phyloP scores from a whole-genome alignment of 2,797 vertebrate genomes.

The Melanotaenia boesemani region DNA sequence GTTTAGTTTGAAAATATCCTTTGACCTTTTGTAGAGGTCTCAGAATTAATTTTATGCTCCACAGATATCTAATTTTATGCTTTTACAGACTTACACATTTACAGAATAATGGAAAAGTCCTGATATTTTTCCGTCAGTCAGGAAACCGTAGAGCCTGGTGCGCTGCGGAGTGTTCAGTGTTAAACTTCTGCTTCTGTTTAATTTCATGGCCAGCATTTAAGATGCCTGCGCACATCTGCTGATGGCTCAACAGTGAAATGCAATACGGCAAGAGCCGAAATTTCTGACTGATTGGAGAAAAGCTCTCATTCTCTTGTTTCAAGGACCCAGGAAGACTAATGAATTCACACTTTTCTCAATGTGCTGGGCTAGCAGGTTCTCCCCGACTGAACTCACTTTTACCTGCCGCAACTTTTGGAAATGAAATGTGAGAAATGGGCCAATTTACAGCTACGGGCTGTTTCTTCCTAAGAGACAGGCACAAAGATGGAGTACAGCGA shows the following conservation, averaged over 20 bases:
- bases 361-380: conserved; percentile 65
- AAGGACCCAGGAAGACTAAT: conserved; percentile 60
- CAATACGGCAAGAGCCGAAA: conserved; percentile 19
- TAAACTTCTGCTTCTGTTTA: conserved; percentile 55
- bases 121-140: conserved; percentile 65
- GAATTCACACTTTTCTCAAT: conserved; percentile 65
- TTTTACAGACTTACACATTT: conserved; percentile 78
- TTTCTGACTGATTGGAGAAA: conserved; percentile 40
- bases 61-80: conserved; percentile 82
- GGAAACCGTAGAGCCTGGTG: conserved; percentile 52
- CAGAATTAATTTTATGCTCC: conserved; percentile 82
- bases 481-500: conserved; percentile 66
- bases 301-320: conserved; percentile 42
- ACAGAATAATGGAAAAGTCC: conserved; percentile 77
- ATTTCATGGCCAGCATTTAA: conserved; percentile 39
- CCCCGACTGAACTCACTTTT: conserved; percentile 32
- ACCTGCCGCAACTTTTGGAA: conserved; percentile 71
- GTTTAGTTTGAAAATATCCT: conserved; percentile 81
- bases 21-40: conserved; percentile 81
- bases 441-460: conserved; percentile 80
- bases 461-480: conserved; percentile 74
- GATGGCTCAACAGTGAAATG: conserved; percentile 41
- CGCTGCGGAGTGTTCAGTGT: conserved; percentile 42
- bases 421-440: conserved; percentile 79
- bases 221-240: conserved; percentile 36